Evolutionary conservation across 2,797 vertebrate species (phyloP).

Genomic region (Balearica regulorum): DNA sequence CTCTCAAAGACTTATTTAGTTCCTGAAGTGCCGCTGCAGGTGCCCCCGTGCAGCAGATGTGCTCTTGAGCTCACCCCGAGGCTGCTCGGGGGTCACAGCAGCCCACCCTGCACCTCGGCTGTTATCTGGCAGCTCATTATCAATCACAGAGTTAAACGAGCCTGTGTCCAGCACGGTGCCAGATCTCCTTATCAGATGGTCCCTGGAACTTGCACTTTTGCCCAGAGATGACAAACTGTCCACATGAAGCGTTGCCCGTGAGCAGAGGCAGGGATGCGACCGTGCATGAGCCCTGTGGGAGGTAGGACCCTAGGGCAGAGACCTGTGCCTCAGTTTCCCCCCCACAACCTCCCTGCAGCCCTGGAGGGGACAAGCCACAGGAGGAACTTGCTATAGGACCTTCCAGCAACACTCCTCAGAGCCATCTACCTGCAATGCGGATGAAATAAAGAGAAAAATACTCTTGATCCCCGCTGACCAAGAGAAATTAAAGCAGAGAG

Average conservation of each 20-base stretch:
- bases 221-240: neutral
- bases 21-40: too few species aligned
- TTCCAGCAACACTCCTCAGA: neutral
- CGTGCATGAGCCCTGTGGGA: fast-evolving
- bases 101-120: neutral
- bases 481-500: neutral
- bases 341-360: neutral
- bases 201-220: neutral
- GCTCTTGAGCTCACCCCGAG: neutral
- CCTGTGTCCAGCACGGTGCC: neutral
- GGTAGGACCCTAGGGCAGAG: neutral
- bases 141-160: neutral
- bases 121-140: fast-evolving
- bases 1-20: neutral
- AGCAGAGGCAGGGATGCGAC: neutral
- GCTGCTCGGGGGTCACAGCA: neutral
- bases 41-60: fast-evolving
- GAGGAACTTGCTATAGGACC: neutral
- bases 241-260: fast-evolving
- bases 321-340: neutral
- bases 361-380: neutral
- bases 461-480: too few species aligned
- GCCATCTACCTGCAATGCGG: neutral
- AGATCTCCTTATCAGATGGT: neutral
- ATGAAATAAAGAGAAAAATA: neutral